Conservation (phyloP, 2,888 invertebrate species). For the Drosophila testacea region DNA sequence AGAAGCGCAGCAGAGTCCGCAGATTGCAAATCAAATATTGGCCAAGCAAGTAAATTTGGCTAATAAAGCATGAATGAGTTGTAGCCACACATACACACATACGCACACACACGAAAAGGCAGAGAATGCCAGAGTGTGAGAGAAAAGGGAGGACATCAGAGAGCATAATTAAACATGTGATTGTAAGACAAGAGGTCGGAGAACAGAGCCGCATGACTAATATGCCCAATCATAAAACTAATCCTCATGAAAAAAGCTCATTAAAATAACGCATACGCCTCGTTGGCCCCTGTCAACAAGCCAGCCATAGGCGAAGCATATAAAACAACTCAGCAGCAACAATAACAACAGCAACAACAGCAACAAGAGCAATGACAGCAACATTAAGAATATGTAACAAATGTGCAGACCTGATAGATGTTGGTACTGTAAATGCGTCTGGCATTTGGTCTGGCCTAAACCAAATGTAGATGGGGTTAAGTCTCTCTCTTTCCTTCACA, state of each 20-base stretch:
- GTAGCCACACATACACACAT: slow-evolving; percentile 4
- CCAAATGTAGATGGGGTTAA: slow-evolving; percentile 9
- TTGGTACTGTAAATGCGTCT: slow-evolving; percentile 38
- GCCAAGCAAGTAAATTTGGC: slow-evolving; percentile 21
- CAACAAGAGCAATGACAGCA: slow-evolving; percentile 15
- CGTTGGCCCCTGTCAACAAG: slow-evolving; percentile 65
- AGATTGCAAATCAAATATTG: slow-evolving; percentile 28
- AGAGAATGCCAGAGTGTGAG: background rate
- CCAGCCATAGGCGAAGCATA: slow-evolving; percentile 38
- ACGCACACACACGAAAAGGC: background rate
- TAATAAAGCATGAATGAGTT: slow-evolving; percentile 37
- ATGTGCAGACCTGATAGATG: slow-evolving; percentile 60
- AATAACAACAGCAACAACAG: slow-evolving; percentile 19
- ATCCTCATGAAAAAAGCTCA: slow-evolving; percentile 75
- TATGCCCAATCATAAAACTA: slow-evolving; percentile 77
- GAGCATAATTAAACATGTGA: slow-evolving; percentile 63
- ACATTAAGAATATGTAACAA: slow-evolving; percentile 45
- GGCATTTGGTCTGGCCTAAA: slow-evolving; percentile 16
- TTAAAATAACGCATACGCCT: slow-evolving; percentile 74
- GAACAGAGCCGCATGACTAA: slow-evolving; percentile 51
- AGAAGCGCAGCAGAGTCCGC: slow-evolving; percentile 2
- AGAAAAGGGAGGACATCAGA: background rate
- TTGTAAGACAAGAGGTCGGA: slow-evolving; percentile 24
- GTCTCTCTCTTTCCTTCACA: background rate
- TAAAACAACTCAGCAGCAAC: slow-evolving; percentile 41